phyloP scores from a whole-genome alignment of 2,113 vertebrate genomes.

The Girardinichthys multiradiatus region DNA sequence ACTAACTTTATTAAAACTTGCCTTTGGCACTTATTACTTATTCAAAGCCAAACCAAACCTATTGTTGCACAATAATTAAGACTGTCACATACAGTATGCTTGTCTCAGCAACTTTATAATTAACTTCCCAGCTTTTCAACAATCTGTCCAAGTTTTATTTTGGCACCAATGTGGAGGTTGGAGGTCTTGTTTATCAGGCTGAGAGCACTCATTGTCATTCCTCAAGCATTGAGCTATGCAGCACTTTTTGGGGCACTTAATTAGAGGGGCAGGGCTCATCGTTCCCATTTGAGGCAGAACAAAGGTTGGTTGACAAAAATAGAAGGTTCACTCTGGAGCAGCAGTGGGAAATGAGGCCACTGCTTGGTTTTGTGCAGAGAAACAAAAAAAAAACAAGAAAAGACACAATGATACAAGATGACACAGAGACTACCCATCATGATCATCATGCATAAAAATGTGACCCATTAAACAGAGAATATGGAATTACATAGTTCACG shows the following conservation, averaged over 20 bases:
- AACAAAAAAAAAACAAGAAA: constrained; percentile 36
- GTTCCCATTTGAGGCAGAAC: constrained; percentile 56
- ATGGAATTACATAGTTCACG: not conserved
- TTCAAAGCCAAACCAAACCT: no score
- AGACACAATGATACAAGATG: constrained; percentile 20
- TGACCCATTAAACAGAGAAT: constrained; percentile 19
- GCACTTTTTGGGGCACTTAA: constrained; percentile 62
- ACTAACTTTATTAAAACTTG: no score
- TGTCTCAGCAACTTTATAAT: constrained; percentile 32
- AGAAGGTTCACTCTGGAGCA: constrained; percentile 67
- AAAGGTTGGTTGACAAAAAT: constrained; percentile 66
- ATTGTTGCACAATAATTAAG: constrained; percentile 41
- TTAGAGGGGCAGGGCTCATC: constrained; percentile 60
- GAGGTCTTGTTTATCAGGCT: constrained; percentile 29
- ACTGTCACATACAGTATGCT: constrained; percentile 34
- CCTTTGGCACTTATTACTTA: no score
- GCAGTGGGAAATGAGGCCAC: constrained; percentile 64
- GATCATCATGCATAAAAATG: constrained; percentile 5
- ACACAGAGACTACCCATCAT: no score
- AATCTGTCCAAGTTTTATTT: constrained; percentile 23
- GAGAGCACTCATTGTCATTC: constrained; percentile 44
- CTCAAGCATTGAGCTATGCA: constrained; percentile 19
- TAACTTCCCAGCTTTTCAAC: constrained; percentile 18
- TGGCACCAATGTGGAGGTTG: constrained; percentile 34
- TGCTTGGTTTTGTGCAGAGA: constrained; percentile 48